Evolutionary conservation across 1,140 invertebrate species (phyloP).

Genomic region (Meloidogyne floridensis): DNA sequence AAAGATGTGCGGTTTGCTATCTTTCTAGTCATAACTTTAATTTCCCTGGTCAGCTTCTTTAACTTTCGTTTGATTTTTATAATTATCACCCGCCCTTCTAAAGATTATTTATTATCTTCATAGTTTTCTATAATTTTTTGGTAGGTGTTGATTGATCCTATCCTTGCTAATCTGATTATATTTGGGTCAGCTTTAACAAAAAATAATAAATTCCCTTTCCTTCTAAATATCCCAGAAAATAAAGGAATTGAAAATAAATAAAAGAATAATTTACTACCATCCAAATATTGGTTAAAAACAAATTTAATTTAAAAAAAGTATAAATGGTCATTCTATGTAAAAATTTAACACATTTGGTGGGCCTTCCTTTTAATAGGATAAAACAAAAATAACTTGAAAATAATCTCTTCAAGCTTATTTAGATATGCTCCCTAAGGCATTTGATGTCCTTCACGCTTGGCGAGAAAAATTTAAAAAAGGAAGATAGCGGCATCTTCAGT

Average conservation of each 20-base stretch:
- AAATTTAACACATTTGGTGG: background rate
- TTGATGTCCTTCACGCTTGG: conserved; percentile 8
- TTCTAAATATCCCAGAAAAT: no score
- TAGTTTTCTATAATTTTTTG: background rate
- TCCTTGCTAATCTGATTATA: background rate
- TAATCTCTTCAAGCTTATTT: background rate
- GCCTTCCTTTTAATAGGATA: background rate
- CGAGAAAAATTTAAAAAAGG: background rate
- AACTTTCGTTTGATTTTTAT: background rate
- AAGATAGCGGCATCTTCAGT: background rate
- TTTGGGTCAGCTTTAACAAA: background rate
- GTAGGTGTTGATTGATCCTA: background rate
- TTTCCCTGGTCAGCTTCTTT: no score
- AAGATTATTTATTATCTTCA: background rate
- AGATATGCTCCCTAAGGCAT: conserved; percentile 2
- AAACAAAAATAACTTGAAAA: background rate
- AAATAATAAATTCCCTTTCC: background rate
- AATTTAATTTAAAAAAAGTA: no score
- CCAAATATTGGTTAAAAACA: no score
- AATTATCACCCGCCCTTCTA: background rate
- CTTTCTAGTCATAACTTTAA: no score
- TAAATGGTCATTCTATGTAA: no score
- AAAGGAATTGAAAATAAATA: no score
- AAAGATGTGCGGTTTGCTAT: no score
- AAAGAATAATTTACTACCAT: background rate